Evolutionary conservation across 2,888 invertebrate species (phyloP).

Genomic region (Neoitamus cyanurus): DNA sequence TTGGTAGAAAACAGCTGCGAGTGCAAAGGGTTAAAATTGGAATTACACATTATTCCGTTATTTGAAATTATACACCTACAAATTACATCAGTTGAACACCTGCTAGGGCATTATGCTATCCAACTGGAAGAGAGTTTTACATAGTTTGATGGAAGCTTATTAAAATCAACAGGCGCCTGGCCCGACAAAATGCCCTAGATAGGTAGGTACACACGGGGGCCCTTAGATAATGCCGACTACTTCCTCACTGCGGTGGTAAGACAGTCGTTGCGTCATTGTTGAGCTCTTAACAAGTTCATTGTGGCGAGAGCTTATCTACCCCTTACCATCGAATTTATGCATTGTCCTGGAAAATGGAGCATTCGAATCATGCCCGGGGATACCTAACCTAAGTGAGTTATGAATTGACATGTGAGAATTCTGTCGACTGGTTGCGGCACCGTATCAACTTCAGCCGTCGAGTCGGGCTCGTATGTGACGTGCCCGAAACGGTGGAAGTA

Average conservation of each 20-base stretch:
- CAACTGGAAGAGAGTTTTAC: slow-evolving; percentile 48
- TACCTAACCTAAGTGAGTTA: slow-evolving; percentile 46
- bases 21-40: no score
- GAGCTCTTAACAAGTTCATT: slow-evolving; percentile 51
- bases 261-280: slow-evolving; percentile 48
- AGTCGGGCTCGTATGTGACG: slow-evolving; percentile 30
- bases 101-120: background rate
- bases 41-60: background rate
- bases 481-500: slow-evolving; percentile 50
- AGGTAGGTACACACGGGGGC: background rate
- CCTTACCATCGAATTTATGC: slow-evolving; percentile 50
- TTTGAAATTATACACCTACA: background rate
- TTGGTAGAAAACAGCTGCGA: no score
- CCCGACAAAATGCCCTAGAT: background rate
- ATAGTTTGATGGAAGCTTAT: slow-evolving; percentile 48
- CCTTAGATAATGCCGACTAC: background rate
- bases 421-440: background rate
- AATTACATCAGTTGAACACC: background rate
- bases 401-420: slow-evolving; percentile 41
- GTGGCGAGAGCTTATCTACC: slow-evolving; percentile 51
- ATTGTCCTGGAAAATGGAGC: slow-evolving; percentile 53
- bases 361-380: slow-evolving; percentile 25
- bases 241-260: background rate
- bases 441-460: background rate
- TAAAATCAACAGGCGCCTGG: slow-evolving; percentile 9